These are phyloP conservation scores for Ypsolopha scabrella DNA, from an alignment of 2,888 invertebrate genomes.

Conservation along the genomic window DNA sequence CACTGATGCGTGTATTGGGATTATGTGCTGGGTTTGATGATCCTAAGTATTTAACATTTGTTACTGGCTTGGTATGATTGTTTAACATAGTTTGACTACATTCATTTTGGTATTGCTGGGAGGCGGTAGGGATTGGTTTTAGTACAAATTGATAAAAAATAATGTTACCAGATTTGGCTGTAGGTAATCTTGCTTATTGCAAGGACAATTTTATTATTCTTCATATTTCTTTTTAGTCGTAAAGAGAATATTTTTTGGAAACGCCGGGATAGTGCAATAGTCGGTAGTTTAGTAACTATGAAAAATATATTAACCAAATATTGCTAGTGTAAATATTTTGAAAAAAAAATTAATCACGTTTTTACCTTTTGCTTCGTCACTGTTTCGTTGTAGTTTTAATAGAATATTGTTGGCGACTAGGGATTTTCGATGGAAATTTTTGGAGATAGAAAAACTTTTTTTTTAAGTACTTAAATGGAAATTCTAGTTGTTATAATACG, in stretches of 20 bases:
- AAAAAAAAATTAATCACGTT: slow-evolving; percentile 29
- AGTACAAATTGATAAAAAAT: slow-evolving; percentile 31
- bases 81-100: neutral
- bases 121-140: slow-evolving; percentile 41
- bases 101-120: slow-evolving; percentile 20
- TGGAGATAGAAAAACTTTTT: neutral
- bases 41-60: too few species aligned
- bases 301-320: slow-evolving; percentile 28
- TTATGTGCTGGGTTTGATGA: too few species aligned
- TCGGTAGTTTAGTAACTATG: slow-evolving; percentile 36
- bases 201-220: slow-evolving; percentile 6
- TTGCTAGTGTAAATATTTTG: slow-evolving; percentile 31
- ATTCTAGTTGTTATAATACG: neutral
- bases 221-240: slow-evolving; percentile 5
- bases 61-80: too few species aligned
- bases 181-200: slow-evolving; percentile 20
- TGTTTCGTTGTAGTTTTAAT: neutral
- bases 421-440: neutral
- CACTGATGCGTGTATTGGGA: too few species aligned
- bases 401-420: neutral
- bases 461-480: slow-evolving; percentile 1
- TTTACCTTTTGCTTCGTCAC: slow-evolving; percentile 23
- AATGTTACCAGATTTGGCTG: slow-evolving; percentile 49
- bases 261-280: slow-evolving; percentile 69
- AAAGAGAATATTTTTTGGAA: slow-evolving; percentile 43